Conservation (phyloP, 1,140 invertebrate genomes). For the Phymastichus coffea region DNA sequence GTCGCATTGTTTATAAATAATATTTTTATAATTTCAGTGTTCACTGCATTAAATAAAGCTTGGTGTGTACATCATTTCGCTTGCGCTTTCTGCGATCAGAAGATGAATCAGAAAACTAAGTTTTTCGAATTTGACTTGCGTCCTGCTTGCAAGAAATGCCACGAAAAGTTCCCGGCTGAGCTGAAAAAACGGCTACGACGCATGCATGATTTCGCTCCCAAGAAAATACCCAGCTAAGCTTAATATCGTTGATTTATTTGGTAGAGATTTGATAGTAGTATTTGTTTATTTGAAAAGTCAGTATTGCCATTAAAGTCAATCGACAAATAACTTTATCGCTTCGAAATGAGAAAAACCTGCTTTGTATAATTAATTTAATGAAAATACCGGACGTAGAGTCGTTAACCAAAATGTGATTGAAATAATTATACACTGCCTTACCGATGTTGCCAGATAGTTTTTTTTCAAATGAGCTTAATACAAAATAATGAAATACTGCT, state of each 20-base stretch:
- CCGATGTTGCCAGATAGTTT: no score
- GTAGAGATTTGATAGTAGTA: no score
- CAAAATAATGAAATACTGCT: no score
- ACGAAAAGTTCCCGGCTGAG: constrained; percentile 95
- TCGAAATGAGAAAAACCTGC: no score
- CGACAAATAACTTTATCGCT: no score
- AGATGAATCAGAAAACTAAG: constrained; percentile 98
- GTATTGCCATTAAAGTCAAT: no score
- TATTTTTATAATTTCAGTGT: constrained; percentile 66
- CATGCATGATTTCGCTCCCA: constrained; percentile 72
- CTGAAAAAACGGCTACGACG: constrained; percentile 82
- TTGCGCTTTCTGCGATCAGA: constrained; percentile 96
- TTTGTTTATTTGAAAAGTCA: no score
- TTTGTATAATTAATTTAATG: no score
- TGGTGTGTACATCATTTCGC: constrained; percentile 99
- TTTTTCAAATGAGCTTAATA: no score
- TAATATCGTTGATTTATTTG: not conserved
- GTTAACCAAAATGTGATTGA: constrained; percentile 8
- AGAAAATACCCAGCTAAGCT: constrained; percentile 53
- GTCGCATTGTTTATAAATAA: constrained; percentile 13
- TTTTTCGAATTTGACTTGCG: constrained; percentile 99
- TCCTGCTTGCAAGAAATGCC: constrained; percentile 98
- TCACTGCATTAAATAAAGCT: constrained; percentile 98
- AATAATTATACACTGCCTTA: not conserved
- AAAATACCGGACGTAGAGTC: no score